Evolutionary conservation across 2,113 vertebrate genomes (phyloP).

Genomic region (Serilophus lunatus): DNA sequence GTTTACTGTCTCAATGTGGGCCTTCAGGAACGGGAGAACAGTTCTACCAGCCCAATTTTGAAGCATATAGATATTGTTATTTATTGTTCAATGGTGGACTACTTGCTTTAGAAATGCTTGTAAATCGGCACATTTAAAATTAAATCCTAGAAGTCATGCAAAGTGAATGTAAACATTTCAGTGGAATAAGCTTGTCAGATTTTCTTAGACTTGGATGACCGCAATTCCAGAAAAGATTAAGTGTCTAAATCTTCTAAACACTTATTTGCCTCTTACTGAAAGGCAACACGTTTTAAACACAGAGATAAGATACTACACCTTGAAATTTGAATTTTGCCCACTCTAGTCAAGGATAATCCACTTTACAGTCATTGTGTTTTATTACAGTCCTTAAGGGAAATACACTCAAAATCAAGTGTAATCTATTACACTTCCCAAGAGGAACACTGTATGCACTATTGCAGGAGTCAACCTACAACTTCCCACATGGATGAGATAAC

Average conservation of each 20-base stretch:
- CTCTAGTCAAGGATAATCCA: neutral
- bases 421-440: neutral
- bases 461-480: neutral
- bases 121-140: neutral
- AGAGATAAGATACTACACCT: neutral
- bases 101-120: neutral
- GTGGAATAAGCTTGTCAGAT: neutral
- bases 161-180: neutral
- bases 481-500: neutral
- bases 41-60: neutral
- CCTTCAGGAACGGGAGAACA: neutral
- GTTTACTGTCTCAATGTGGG: neutral
- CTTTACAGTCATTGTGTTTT: neutral
- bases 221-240: neutral
- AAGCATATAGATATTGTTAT: neutral
- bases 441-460: neutral
- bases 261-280: neutral
- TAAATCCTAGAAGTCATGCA: neutral
- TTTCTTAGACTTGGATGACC: neutral
- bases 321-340: neutral
- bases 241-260: neutral
- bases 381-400: neutral
- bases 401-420: neutral
- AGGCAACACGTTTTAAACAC: neutral
- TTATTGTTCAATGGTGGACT: neutral